phyloP scores from a whole-genome alignment of 2,113 vertebrate genomes.

The Notarius lentiginosus region DNA sequence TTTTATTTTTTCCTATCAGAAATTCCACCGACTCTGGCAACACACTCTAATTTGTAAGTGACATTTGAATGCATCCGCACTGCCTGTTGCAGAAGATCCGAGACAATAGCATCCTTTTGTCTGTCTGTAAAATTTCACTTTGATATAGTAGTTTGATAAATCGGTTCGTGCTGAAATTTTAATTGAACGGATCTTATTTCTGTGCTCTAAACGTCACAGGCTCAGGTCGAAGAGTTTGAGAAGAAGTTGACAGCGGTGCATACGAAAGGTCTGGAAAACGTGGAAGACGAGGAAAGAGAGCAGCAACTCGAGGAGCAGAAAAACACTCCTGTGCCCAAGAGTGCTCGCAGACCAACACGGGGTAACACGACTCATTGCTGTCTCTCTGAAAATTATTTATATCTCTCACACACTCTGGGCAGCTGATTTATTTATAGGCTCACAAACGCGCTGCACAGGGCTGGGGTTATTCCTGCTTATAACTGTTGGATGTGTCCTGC shows the following conservation, averaged over 20 bases:
- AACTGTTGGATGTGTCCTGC: not conserved
- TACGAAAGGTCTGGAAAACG: slow-evolving; percentile 81
- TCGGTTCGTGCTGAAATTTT: not conserved
- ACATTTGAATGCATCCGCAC: too few species aligned
- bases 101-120: not conserved
- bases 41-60: too few species aligned
- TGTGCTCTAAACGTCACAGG: slow-evolving; percentile 63
- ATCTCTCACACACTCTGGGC: slow-evolving; percentile 48
- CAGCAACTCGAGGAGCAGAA: slow-evolving; percentile 55
- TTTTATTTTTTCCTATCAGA: too few species aligned
- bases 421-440: not conserved
- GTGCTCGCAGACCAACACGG: slow-evolving; percentile 47
- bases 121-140: not conserved
- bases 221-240: slow-evolving; percentile 87
- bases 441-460: not conserved
- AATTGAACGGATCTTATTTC: not conserved
- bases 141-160: not conserved
- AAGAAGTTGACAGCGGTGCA: slow-evolving; percentile 83
- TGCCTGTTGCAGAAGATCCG: too few species aligned
- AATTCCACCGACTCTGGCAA: too few species aligned
- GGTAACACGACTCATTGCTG: slow-evolving; percentile 39
- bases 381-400: not conserved
- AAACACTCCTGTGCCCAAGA: slow-evolving; percentile 42
- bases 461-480: not conserved
- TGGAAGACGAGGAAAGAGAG: slow-evolving; percentile 72